Conservation (phyloP, 2,113 vertebrate genomes). For the Alaudala cheleensis region DNA sequence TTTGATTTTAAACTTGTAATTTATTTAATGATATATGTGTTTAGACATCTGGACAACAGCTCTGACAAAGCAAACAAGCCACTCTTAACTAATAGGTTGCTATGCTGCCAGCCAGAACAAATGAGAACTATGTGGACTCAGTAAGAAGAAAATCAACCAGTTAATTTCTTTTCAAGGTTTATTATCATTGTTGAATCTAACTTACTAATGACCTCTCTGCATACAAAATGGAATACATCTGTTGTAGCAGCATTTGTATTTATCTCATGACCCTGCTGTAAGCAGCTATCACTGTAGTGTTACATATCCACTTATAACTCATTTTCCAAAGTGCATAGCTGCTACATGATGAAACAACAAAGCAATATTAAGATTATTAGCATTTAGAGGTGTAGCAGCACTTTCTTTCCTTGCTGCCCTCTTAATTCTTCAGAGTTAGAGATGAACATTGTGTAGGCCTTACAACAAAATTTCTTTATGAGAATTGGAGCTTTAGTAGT, state of each 20-base stretch:
- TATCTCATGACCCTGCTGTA: not conserved
- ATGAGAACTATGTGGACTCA: not conserved
- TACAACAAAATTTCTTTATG: not conserved
- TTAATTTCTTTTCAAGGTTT: conserved; percentile 10
- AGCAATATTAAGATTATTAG: not conserved
- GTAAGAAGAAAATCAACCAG: not conserved
- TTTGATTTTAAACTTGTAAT: not conserved
- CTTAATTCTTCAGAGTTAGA: not conserved
- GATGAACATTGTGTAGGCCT: not conserved
- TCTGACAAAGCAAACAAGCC: not conserved
- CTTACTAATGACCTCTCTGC: not conserved
- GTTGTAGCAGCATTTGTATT: not conserved
- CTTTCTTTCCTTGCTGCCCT: not conserved
- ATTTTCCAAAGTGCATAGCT: not conserved
- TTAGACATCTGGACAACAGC: not conserved
- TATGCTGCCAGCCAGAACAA: not conserved
- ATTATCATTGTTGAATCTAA: not conserved
- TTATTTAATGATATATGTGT: not conserved
- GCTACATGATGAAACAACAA: not conserved
- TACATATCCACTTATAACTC: not conserved
- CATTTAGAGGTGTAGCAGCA: not conserved
- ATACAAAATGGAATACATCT: not conserved
- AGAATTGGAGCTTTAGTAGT: not conserved
- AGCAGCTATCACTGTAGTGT: not conserved
- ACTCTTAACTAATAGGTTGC: not conserved